These are phyloP conservation scores for Lathronympha strigana DNA, from an alignment of 2,888 invertebrate species.

Conservation along the genomic window DNA sequence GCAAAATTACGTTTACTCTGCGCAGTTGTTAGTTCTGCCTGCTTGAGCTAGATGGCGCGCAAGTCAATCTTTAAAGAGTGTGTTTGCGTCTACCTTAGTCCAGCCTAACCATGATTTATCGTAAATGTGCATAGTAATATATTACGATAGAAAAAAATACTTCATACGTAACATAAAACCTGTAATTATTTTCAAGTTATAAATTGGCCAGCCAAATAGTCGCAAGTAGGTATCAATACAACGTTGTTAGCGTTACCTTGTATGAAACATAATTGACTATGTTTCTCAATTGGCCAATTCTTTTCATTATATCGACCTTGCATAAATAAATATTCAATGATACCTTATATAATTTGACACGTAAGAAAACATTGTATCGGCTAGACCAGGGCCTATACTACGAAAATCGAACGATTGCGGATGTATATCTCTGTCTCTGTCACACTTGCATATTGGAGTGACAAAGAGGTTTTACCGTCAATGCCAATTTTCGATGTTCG, in stretches of 20 bases:
- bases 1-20: not conserved
- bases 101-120: not conserved
- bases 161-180: not conserved
- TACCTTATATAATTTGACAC: slow-evolving; percentile 4
- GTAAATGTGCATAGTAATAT: not conserved
- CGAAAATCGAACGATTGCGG: too few relatives aligned
- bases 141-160: not conserved
- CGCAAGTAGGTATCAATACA: slow-evolving; percentile 6
- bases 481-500: too few relatives aligned
- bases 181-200: slow-evolving; percentile 15
- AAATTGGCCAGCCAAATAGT: slow-evolving; percentile 7
- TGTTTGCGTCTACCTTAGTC: too few relatives aligned
- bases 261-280: slow-evolving; percentile 25
- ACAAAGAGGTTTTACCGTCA: too few relatives aligned
- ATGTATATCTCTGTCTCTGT: too few relatives aligned
- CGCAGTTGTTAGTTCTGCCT: not conserved
- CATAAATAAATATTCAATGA: slow-evolving; percentile 9
- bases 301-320: slow-evolving; percentile 18
- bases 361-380: not conserved
- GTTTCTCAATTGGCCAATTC: slow-evolving; percentile 25
- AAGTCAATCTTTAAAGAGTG: not conserved
- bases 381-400: not conserved
- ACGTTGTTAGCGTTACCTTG: slow-evolving; percentile 27
- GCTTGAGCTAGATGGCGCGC: slow-evolving; percentile 27
- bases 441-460: too few relatives aligned